A percentile compares a stretch with the other conserved stretches of the same genome.
phyloP scores from a whole-genome alignment of 2,888 invertebrate species.

The Fragum whitleyi region DNA sequence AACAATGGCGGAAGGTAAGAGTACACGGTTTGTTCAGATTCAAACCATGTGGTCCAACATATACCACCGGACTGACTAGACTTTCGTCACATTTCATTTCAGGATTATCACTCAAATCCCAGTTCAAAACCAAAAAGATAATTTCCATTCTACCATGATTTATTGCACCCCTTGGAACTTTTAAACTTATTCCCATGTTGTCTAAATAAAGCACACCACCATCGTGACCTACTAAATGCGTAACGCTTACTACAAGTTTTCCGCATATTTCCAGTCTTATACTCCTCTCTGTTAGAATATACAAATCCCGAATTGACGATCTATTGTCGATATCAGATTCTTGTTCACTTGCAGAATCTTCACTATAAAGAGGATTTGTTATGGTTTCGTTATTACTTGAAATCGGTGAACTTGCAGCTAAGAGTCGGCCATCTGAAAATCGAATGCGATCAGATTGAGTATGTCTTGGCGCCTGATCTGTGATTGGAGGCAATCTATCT shows the following conservation, averaged over 20 bases:
- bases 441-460: background rate
- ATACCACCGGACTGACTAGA: constrained; percentile 74
- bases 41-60: constrained; percentile 72
- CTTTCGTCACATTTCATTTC: constrained; percentile 63
- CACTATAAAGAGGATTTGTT: background rate
- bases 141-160: constrained; percentile 51
- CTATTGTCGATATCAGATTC: background rate
- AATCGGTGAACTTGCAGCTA: background rate
- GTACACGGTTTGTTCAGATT: constrained; percentile 67
- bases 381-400: background rate
- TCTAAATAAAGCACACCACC: constrained; percentile 70
- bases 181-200: constrained; percentile 72
- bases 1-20: constrained; percentile 70
- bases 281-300: constrained; percentile 56
- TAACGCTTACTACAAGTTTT: constrained; percentile 68
- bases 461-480: too few species aligned
- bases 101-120: constrained; percentile 74
- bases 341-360: background rate
- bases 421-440: background rate
- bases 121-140: constrained; percentile 69
- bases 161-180: constrained; percentile 68
- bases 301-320: constrained; percentile 29
- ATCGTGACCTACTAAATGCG: constrained; percentile 57
- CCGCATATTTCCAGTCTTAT: constrained; percentile 53
- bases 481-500: background rate